Base-by-base conservation (phyloP, 1,140 invertebrate species). In the Apis dorsata region DNA sequence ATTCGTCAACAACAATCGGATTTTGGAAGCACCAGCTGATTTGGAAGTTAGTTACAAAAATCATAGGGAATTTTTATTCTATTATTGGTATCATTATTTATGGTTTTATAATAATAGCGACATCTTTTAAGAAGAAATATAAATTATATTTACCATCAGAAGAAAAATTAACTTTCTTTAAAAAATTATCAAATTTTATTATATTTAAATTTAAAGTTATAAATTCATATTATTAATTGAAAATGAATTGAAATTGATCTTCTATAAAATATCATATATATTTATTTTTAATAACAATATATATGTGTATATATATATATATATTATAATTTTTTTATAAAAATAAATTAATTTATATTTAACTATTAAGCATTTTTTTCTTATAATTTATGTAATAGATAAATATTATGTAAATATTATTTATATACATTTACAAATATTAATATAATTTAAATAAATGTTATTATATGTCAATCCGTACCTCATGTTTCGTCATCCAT, bases 401-500 rank as follows among this genome's bases (percentile, higher is more conserved):
- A 59, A 59, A 1, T 21, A 5, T 11, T 19, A 28, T 24, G 3
- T 28, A 65, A 65, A 1, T 1, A 44, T 44, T 44, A 44, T 44
- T 44, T 44, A 44, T 44, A 13, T 51, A 44, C 4, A 71, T 19
- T 21, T 49, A 44, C 4, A 28, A 65, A 7, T 68, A 24, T 60
- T 7, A 49, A 21, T 53, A 66, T 10, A 66, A 77, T 77, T 65
- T 77, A 34, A 21, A 59, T 4, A 44, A 44, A 65, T 17, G 24
- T 4, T 13, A 21, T 49, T 53, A 77, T 87, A 66, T 72, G 86
- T 80, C 86, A 88, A 85, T 83, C 79, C 68, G 51, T 12, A 44
- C 59, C 53, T 66, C n/a, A 15, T 68, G 86, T 88, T 88, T 88
- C 87, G 79, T 88, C 87, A 88, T 83, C 73, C 86, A 62, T 57